These are phyloP conservation scores for Ostrea denselamellosa DNA, from an alignment of 1,140 invertebrate genomes.

Conservation along the genomic window DNA sequence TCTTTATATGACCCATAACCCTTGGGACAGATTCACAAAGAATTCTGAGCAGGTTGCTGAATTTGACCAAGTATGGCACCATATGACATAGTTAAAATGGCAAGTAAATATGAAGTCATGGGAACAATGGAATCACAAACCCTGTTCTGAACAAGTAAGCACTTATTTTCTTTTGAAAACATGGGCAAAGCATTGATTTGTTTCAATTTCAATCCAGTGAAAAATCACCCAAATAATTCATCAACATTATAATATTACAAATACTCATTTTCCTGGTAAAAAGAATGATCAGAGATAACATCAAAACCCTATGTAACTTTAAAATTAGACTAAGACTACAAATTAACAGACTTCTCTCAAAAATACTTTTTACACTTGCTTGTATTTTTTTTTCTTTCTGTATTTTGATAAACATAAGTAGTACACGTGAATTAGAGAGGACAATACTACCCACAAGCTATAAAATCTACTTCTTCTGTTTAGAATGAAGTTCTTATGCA, in stretches of 20 bases:
- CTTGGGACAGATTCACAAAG: neutral
- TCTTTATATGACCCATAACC: neutral
- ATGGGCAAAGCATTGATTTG: neutral
- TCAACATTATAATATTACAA: neutral
- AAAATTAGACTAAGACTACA: neutral
- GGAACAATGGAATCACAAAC: neutral
- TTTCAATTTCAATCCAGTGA: neutral
- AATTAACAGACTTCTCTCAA: neutral
- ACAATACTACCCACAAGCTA: too few relatives aligned
- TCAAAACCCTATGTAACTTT: constrained; percentile 14
- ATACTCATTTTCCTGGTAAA: neutral
- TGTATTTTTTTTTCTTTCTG: too few relatives aligned
- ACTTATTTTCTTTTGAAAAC: neutral
- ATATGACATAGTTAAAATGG: neutral
- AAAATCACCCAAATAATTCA: neutral
- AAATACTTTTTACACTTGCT: neutral
- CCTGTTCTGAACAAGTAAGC: neutral
- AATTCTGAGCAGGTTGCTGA: constrained; percentile 23
- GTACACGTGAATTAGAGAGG: too few relatives aligned
- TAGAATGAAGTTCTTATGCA: too few relatives aligned
- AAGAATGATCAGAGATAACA: neutral
- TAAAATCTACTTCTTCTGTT: too few relatives aligned
- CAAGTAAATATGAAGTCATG: neutral
- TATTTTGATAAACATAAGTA: too few relatives aligned
- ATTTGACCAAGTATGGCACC: constrained; percentile 21